Percentiles rank a stretch among this genome's conserved stretches.
These are phyloP conservation scores for Gnathonemus longibarbis DNA, from an alignment of 2,113 vertebrate species.

Conservation along the genomic window DNA sequence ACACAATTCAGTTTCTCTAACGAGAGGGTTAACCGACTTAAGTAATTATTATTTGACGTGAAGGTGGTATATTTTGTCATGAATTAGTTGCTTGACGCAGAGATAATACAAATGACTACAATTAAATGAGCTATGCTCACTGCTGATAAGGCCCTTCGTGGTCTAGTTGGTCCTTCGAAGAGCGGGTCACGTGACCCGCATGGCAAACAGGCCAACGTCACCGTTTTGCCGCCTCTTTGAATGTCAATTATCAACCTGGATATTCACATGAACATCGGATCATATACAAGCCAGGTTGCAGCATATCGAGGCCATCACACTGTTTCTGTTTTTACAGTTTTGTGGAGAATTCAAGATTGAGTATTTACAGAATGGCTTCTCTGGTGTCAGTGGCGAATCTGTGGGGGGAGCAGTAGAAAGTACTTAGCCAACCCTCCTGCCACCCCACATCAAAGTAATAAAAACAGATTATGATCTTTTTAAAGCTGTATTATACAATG, in stretches of 20 bases:
- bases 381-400: not conserved
- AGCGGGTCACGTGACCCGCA: not conserved
- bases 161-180: not conserved
- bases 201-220: not conserved
- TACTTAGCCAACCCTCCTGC: not conserved
- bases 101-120: not conserved
- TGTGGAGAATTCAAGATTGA: not conserved
- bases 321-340: not conserved
- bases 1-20: not conserved
- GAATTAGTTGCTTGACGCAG: not conserved
- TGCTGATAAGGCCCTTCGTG: not conserved
- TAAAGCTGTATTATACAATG: not conserved
- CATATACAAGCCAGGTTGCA: not conserved
- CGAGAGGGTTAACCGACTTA: not conserved
- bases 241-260: not conserved
- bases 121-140: not conserved
- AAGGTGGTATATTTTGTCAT: not conserved
- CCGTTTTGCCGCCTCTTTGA: not conserved
- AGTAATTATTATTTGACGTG: not conserved
- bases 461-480: not conserved
- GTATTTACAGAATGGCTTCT: not conserved
- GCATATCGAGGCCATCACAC: not conserved
- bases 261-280: not conserved
- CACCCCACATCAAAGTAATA: not conserved
- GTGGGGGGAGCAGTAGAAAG: not conserved